Base-by-base conservation (phyloP, 2,113 vertebrate species). In the Nyctereutes procyonoides region DNA sequence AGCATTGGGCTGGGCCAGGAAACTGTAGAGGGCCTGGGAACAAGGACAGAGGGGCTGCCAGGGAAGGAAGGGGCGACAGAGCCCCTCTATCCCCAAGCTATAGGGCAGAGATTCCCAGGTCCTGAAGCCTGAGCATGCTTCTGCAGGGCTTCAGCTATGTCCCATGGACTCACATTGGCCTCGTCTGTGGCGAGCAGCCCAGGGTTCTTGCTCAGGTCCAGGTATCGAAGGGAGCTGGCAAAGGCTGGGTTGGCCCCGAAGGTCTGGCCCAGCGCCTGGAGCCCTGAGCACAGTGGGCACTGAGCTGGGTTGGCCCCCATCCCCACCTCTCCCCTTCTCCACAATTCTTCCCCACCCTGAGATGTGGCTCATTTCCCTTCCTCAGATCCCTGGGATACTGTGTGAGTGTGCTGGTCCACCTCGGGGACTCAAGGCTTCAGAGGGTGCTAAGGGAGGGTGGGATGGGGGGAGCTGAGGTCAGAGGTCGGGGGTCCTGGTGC, bases 1-100 rank as follows among this genome's bases (percentile, higher is more conserved):
- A 80, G 99, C 99, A 84, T 99, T 99, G 94, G 99, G 99, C 98
- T 99, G 99, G 93, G 99, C 99, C 98, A 99, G 97, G 97, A 99
- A 99, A 85, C 99, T 98, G 97, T 99, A 99, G 90, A 99, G 98
- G 96, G 99, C 99, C 99, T 99, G 96, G 19, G 35, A 80, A 97
- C 87, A 80, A 74, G 85, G 95, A 96, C 6, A 56, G 65, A 92
- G 60, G 35, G 53, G 43, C 20, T 76, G 55, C 51, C 24, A 24
- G 56, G 58, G 38, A 30, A 95, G 71, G 13, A 30, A 95, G 71
- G 13, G 15, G 35, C 3, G 62, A 62, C 3, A 35, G 77, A 74
- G 28, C 15, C 58, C 63, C 65, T 62, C 81, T 10, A 65, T 35
- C 24, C 32, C 56, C 6, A 13, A 63, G 55, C 80, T 43, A 32